Conservation (phyloP, 2,113 vertebrate species). For the Capricornis sumatraensis region DNA sequence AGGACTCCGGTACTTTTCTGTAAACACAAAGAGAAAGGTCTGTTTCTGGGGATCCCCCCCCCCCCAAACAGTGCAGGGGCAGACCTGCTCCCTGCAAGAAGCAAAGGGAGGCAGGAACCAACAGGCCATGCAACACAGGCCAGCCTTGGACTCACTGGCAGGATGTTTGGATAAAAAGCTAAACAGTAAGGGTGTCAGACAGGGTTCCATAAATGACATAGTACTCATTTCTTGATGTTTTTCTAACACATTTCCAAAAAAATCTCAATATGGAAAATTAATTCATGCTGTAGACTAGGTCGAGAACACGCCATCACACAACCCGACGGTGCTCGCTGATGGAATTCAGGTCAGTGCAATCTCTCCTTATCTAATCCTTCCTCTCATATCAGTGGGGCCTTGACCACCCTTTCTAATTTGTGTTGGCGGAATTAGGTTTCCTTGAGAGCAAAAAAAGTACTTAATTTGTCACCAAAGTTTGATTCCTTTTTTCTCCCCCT, state of each 20-base stretch:
- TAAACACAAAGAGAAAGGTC: neutral
- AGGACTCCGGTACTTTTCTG: neutral
- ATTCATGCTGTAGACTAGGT: neutral
- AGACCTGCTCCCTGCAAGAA: neutral
- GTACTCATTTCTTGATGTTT: neutral
- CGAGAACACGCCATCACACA: too few relatives aligned
- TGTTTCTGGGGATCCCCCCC: neutral
- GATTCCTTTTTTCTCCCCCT: slow-evolving; percentile 15
- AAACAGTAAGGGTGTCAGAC: too few relatives aligned
- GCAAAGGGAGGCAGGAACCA: neutral
- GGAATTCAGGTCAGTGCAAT: neutral
- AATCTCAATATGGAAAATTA: neutral
- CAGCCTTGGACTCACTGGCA: accelerated
- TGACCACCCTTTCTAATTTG: slow-evolving; percentile 15
- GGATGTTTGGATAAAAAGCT: neutral
- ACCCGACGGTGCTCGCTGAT: accelerated
- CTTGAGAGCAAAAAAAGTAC: neutral
- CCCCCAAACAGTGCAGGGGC: neutral
- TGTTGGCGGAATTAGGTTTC: neutral
- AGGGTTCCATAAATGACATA: neutral
- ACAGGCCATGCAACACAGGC: neutral
- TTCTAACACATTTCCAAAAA: neutral
- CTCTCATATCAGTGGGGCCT: neutral
- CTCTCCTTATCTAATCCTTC: slow-evolving; percentile 47
- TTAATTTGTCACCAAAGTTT: slow-evolving; percentile 74